Evolutionary conservation across 2,888 invertebrate genomes (phyloP).

Genomic region (Maniola hyperantus): DNA sequence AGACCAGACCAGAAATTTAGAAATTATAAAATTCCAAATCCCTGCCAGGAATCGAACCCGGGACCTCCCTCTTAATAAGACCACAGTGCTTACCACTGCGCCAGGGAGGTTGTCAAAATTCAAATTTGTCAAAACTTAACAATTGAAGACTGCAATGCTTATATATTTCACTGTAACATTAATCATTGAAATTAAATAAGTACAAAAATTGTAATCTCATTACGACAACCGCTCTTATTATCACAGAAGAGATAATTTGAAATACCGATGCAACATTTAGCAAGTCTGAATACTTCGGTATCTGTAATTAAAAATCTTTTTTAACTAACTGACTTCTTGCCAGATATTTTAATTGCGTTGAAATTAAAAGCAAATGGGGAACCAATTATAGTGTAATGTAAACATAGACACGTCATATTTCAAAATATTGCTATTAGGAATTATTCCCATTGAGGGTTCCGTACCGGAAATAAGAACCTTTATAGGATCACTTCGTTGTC

Average conservation of each 20-base stretch:
- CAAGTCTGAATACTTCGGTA: conserved; percentile 1
- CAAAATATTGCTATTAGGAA: background rate
- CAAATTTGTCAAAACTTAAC: no score
- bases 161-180: conserved; percentile 1
- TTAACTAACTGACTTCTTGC: background rate
- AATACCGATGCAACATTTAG: conserved; percentile 12
- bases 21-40: no score
- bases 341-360: conserved; percentile 1
- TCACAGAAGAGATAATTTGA: conserved; percentile 1
- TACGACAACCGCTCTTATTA: background rate
- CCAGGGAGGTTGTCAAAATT: no score
- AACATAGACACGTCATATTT: background rate
- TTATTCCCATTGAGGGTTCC: no score
- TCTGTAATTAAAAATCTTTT: conserved; percentile 23
- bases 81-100: no score
- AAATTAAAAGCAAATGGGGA: background rate
- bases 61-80: no score
- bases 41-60: no score
- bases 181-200: background rate
- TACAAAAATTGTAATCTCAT: conserved; percentile 7
- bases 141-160: background rate
- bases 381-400: background rate
- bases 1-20: no score
- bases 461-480: no score
- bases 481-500: no score